phyloP scores from a whole-genome alignment of 2,113 vertebrate species.

The Tragelaphus buxtoni region DNA sequence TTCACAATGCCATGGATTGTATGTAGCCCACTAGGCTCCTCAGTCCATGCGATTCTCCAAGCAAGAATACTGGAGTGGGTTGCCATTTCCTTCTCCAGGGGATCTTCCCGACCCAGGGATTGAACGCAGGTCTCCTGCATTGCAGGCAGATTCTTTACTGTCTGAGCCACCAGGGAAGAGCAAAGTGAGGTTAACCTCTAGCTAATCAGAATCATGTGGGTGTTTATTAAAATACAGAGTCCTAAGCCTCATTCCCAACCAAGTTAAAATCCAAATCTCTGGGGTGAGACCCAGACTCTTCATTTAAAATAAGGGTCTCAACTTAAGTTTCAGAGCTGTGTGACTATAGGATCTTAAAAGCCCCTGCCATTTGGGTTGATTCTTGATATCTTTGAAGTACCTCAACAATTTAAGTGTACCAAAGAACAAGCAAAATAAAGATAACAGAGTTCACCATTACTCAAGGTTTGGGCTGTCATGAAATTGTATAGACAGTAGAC shows the following conservation, averaged over 20 bases:
- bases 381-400: background rate
- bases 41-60: too few species aligned
- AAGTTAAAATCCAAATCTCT: background rate
- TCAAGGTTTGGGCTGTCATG: background rate
- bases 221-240: constrained; percentile 16
- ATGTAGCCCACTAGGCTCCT: too few species aligned
- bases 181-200: background rate
- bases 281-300: background rate
- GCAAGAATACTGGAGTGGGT: too few species aligned
- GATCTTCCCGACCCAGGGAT: too few species aligned
- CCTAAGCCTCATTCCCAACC: background rate
- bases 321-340: background rate
- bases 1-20: too few species aligned
- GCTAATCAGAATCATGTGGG: background rate
- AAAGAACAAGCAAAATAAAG: background rate
- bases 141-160: too few species aligned
- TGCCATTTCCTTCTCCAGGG: too few species aligned
- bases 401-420: background rate
- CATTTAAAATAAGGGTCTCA: background rate
- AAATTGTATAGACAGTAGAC: background rate
- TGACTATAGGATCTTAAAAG: background rate
- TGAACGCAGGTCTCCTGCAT: too few species aligned
- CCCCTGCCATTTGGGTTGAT: background rate
- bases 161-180: too few species aligned
- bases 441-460: background rate